Percentiles rank a stretch among this genome's conserved stretches.
phyloP scores from a whole-genome alignment of 92 coral and sea anemone genomes.

The Epizoanthus fatuus region DNA sequence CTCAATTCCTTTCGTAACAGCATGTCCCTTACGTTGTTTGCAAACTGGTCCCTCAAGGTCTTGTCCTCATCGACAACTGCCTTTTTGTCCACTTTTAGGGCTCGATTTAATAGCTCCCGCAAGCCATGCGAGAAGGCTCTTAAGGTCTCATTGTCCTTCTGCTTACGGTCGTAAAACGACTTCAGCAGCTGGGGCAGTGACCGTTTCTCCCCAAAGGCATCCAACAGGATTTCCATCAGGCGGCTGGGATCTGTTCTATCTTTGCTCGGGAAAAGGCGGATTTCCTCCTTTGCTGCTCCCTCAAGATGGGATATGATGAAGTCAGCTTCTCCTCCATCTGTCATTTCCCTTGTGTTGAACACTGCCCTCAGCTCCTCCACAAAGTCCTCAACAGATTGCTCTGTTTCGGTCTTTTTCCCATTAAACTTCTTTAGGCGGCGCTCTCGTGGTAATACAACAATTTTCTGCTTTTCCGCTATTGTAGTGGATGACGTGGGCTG shows the following conservation, averaged over 20 bases:
- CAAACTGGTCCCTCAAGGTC: constrained; percentile 55
- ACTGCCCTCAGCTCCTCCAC: neutral
- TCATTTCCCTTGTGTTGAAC: constrained; percentile 9
- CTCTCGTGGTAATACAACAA: constrained; percentile 37
- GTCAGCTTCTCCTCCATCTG: constrained; percentile 10
- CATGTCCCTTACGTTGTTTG: constrained; percentile 33
- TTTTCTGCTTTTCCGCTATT: neutral
- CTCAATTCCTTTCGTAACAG: constrained; percentile 39
- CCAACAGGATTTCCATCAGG: constrained; percentile 15
- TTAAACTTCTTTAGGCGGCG: neutral
- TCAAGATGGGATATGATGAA: constrained; percentile 35
- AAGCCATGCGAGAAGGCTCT: constrained; percentile 53
- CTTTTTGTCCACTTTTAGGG: constrained; percentile 49
- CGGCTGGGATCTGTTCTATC: constrained; percentile 1
- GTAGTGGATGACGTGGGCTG: too few relatives aligned
- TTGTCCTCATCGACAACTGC: constrained; percentile 48
- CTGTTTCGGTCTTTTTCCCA: constrained; percentile 23
- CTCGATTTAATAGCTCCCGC: constrained; percentile 47
- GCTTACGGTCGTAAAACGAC: constrained; percentile 49
- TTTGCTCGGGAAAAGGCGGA: constrained; percentile 1
- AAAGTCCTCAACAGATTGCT: constrained; percentile 29
- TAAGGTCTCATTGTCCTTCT: constrained; percentile 48
- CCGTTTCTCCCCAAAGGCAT: constrained; percentile 37
- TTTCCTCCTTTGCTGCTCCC: constrained; percentile 35
- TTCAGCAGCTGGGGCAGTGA: constrained; percentile 56